Conservation (phyloP, 2,113 vertebrate species). For the Felis chaus region DNA sequence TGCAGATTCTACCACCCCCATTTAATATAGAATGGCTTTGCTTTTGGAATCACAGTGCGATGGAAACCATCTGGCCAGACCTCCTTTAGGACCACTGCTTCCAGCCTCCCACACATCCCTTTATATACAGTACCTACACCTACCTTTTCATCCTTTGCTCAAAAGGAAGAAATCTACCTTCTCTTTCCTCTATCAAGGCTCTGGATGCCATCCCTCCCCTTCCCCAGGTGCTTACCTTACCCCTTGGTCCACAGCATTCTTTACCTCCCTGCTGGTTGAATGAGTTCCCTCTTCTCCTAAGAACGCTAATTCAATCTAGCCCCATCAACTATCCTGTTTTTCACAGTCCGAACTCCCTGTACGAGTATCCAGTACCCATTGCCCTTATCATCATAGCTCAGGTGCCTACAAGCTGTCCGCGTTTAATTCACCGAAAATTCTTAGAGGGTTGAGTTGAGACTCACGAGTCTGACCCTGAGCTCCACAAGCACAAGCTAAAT, state of each 20-base stretch:
- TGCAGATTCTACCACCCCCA: neutral
- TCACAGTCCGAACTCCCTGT: neutral
- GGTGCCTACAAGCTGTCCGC: neutral
- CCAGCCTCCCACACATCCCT: neutral
- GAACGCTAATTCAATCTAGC: neutral
- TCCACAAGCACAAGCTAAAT: neutral
- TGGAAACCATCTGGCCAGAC: neutral
- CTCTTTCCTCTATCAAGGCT: neutral
- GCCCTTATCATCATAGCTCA: neutral
- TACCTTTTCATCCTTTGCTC: neutral
- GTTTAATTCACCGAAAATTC: neutral
- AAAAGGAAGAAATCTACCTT: neutral
- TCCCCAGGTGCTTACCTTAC: neutral
- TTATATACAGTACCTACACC: neutral
- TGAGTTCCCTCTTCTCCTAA: neutral
- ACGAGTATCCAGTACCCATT: neutral
- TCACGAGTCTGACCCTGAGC: neutral
- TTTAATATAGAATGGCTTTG: neutral
- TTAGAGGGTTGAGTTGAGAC: neutral
- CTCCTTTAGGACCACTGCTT: neutral
- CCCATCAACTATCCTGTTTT: neutral
- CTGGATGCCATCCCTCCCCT: neutral
- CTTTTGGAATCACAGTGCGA: neutral
- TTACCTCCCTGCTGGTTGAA: neutral
- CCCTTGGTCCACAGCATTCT: neutral